Evolutionary conservation across 2,113 vertebrate genomes (phyloP), one percentile per base, ranked within the genome.

Genomic region (Ceyx margarethae): DNA sequence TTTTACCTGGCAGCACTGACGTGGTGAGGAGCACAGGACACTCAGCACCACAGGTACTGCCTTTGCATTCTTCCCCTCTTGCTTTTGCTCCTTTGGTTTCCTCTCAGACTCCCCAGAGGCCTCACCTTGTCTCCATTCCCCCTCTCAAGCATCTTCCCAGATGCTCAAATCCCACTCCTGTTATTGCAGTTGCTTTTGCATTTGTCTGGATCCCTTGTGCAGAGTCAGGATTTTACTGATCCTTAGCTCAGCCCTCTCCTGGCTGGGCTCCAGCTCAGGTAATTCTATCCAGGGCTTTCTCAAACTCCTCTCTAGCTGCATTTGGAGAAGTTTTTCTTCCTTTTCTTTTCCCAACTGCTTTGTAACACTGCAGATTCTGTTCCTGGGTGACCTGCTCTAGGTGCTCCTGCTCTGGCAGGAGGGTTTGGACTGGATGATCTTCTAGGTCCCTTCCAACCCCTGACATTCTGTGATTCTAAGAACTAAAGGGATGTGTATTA

Each of bases 151-250:
- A 26, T 94, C 83, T 96, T 94, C 91, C 93, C 89, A 82, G 87
- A 85, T 79, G 82, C 71, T 96, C 69, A 94, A 94, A 95, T 76
- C 56, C 54, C 66, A 51, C 71, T 92, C 85, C 89, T 87, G 83
- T 74, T 72, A 93, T 77, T 96, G 83, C 83, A 81, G 77, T 95
- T 97, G 89, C 94, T 96, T 94, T 94, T 37, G 87, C 82, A 93
- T 95, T 77, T 85, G 92, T 65, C 73, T 87, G 80, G 77, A 73
- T 91, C 81, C 80, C 89, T 93, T 57, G 60, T 84, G 93, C 91
- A 72, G 92, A 87, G 67, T 93, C 87, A 91, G 76, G 93, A 91
- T 81, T 96, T 96, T 78, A 72, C 91, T 91, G 83, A 87, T 92
- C 80, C 93, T 94, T 68, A 81, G 46, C 40, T 78, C 88, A 91